These are phyloP conservation scores for Dinoponera quadriceps DNA, from an alignment of 1,140 invertebrate species.

Conservation along the genomic window DNA sequence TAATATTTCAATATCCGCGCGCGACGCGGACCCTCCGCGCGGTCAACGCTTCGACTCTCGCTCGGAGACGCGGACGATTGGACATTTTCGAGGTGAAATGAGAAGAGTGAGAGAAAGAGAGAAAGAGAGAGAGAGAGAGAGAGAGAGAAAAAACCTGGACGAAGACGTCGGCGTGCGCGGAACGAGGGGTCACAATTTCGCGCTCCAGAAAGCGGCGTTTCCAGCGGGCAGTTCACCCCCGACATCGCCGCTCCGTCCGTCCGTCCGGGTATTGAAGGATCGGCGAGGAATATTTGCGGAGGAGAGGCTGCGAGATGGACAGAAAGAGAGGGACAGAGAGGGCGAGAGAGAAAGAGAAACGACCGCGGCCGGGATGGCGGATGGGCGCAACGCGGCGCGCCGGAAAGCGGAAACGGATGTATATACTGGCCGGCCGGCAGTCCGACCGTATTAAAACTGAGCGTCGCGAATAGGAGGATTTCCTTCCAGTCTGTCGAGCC, in stretches of 20 bases:
- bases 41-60: background rate
- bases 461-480: constrained; percentile 39
- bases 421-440: constrained; percentile 48
- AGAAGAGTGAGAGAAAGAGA: background rate
- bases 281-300: constrained; percentile 59
- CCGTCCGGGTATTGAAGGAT: constrained; percentile 55
- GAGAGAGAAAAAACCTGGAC: constrained; percentile 2
- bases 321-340: constrained; percentile 31
- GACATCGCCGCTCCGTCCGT: constrained; percentile 8
- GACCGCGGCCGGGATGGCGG: constrained; percentile 10
- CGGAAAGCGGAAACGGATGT: constrained; percentile 61
- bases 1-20: too few relatives aligned
- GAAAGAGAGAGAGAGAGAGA: background rate
- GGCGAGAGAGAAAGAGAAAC: constrained; percentile 36
- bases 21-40: background rate
- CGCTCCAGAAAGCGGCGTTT: constrained; percentile 63
- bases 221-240: constrained; percentile 27
- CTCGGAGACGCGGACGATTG: constrained; percentile 7
- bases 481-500: constrained; percentile 44
- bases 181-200: constrained; percentile 57
- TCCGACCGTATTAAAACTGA: constrained; percentile 59
- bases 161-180: background rate
- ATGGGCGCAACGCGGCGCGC: background rate
- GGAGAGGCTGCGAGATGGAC: constrained; percentile 38
- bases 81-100: constrained; percentile 22